Evolutionary conservation across 2,888 invertebrate genomes (phyloP), one percentile per base, ranked within the genome.

Genomic region (Heterodera filipjevi): DNA sequence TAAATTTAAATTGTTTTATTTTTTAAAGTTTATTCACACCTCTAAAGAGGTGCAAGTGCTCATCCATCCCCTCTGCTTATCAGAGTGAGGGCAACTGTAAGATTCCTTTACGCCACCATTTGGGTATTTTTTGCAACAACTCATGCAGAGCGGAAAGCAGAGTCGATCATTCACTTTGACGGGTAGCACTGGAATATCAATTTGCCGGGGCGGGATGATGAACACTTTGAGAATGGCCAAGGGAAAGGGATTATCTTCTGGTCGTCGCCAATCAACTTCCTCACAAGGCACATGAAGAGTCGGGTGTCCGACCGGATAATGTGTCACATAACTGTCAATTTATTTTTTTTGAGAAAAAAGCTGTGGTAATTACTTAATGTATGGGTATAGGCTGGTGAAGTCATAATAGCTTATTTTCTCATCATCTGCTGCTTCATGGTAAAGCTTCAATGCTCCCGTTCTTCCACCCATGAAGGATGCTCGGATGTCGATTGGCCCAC

Each of bases 371-470:
- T 5, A 59, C 59, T 59, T 59, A 5, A 59, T 59, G n/a, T 27
- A 59, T n/a, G 59, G 59, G 27, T 59, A 59, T 2, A 59, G 59
- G 27, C 59, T 59, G 6, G 59, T 59, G 8, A 59, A n/a, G 27
- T 59, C 59, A 6, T 59, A 59, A 27, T 59, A 59, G 59, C 59
- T 59, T n/a, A 59, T 59, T n/a, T n/a, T 59, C n/a, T 59, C 27
- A 5, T 8, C 59, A 5, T n/a, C n/a, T 27, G 59, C 59, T 27
- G 12, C 59, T 59, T 59, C 59, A 27, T 59, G 59, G 27, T 59
- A n/a, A 19, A 59, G 59, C 27, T 59, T 59, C 27, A 59, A 27
- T 27, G 59, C 59, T 3, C 59, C 59, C 8, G 59, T 59, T 59
- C 59, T 59, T 59, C 59, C 59, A 27, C 59, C 59, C 59, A 59